phyloP scores from a whole-genome alignment of 2,797 vertebrate species.

The Lutjanus campechanus region DNA sequence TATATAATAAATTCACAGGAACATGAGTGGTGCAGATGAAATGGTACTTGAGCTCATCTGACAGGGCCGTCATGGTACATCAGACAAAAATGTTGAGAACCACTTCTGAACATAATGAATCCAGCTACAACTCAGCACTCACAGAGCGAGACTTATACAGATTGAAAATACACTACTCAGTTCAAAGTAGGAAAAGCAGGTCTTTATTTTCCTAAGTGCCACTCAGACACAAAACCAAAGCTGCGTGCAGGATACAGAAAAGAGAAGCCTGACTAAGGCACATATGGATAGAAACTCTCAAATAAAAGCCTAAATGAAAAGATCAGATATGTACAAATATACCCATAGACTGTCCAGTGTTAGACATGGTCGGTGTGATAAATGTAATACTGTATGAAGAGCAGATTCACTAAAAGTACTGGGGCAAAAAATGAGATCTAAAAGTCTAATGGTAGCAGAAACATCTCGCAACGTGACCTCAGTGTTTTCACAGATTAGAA shows the following conservation, averaged over 20 bases:
- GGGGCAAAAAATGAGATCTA: not conserved
- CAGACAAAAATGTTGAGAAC: not conserved
- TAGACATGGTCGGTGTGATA: constrained; percentile 26
- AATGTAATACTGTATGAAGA: constrained; percentile 14
- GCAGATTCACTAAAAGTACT: constrained; percentile 5
- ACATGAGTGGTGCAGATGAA: not conserved
- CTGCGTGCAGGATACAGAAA: constrained; percentile 44
- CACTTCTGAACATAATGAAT: not conserved
- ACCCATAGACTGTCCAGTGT: constrained; percentile 62
- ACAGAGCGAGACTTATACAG: not conserved
- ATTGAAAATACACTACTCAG: not conserved
- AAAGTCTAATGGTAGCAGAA: constrained; percentile 1
- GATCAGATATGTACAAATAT: constrained; percentile 52
- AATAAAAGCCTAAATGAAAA: constrained; percentile 38
- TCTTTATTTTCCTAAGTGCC: constrained; percentile 70
- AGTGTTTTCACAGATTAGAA: constrained; percentile 28
- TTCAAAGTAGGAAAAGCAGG: constrained; percentile 47
- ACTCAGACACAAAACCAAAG: constrained; percentile 58
- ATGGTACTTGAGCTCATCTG: not conserved
- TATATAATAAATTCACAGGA: not conserved
- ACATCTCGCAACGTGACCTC: not conserved
- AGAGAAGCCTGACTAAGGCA: constrained; percentile 72
- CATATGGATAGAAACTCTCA: constrained; percentile 59
- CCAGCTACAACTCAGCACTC: not conserved
- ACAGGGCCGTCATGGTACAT: not conserved